These are phyloP conservation scores for Hemicentrotus pulcherrimus DNA, from an alignment of 35 echinoderm and acorn worm genomes.

Conservation along the genomic window DNA sequence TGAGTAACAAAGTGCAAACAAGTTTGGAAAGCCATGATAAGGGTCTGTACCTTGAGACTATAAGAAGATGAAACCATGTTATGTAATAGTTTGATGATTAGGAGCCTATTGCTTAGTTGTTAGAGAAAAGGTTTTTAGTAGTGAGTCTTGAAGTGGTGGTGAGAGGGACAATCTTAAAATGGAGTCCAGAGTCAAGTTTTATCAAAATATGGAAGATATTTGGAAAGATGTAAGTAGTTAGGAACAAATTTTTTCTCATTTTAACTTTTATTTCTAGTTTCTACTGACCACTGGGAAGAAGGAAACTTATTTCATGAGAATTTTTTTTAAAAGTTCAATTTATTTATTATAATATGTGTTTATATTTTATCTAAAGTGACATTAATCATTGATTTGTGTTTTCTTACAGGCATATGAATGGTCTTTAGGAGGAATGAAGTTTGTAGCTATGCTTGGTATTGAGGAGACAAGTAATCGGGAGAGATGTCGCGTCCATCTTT, in stretches of 20 bases:
- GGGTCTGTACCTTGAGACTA: not conserved
- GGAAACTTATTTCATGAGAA: too few species aligned
- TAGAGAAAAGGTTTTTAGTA: not conserved
- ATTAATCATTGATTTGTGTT: constrained; percentile 33
- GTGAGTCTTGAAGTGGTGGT: not conserved
- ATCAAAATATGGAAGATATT: not conserved
- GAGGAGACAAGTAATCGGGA: constrained; percentile 66
- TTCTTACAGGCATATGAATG: constrained; percentile 76
- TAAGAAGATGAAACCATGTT: not conserved
- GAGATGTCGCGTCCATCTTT: constrained; percentile 56
- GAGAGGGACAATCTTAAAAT: not conserved
- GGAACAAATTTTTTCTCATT: too few species aligned
- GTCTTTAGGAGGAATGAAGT: constrained; percentile 75
- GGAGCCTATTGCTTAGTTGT: not conserved
- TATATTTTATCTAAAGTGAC: too few species aligned
- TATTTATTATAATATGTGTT: not conserved
- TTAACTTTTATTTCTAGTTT: too few species aligned
- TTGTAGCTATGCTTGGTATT: constrained; percentile 68
- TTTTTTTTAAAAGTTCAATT: not conserved
- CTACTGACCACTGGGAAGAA: too few species aligned
- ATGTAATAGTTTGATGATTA: not conserved
- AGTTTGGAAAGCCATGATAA: not conserved
- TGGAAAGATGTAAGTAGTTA: not conserved
- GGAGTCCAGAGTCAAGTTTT: not conserved
- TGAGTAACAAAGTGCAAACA: not conserved